Percentiles rank a stretch among this genome's conserved stretches.
These are phyloP conservation scores for Poecilia gillii DNA, from an alignment of 2,797 vertebrate genomes.

Conservation along the genomic window DNA sequence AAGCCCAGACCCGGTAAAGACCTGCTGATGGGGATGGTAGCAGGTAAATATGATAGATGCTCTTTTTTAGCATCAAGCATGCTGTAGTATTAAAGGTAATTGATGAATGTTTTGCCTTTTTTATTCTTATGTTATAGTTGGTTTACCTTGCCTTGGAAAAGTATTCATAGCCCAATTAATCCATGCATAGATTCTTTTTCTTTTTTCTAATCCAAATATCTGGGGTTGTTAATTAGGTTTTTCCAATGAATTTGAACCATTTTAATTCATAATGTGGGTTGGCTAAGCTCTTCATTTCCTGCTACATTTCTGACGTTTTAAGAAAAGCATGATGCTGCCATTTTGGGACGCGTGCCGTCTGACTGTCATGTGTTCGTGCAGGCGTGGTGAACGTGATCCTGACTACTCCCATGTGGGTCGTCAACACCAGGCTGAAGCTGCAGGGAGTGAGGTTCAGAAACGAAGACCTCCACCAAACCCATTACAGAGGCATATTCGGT, in stretches of 20 bases:
- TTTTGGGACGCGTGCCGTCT: not conserved
- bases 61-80: not conserved
- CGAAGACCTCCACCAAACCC: constrained; percentile 82
- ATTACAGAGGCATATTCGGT: constrained; percentile 85
- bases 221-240: not conserved
- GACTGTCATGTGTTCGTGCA: constrained; percentile 41
- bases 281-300: not conserved
- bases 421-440: constrained; percentile 86
- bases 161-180: not conserved
- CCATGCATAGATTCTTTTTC: not conserved
- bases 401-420: constrained; percentile 88
- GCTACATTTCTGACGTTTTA: not conserved
- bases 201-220: not conserved
- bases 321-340: not conserved
- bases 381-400: constrained; percentile 84
- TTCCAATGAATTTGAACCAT: not conserved
- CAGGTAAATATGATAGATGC: constrained; percentile 66
- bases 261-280: not conserved
- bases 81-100: not conserved
- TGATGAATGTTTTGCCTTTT: not conserved
- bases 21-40: constrained; percentile 81
- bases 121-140: not conserved
- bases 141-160: not conserved
- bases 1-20: constrained; percentile 76
- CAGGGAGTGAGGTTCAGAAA: constrained; percentile 86